Conservation (phyloP, 2,797 vertebrate species). For the Thalassophryne amazonica region DNA sequence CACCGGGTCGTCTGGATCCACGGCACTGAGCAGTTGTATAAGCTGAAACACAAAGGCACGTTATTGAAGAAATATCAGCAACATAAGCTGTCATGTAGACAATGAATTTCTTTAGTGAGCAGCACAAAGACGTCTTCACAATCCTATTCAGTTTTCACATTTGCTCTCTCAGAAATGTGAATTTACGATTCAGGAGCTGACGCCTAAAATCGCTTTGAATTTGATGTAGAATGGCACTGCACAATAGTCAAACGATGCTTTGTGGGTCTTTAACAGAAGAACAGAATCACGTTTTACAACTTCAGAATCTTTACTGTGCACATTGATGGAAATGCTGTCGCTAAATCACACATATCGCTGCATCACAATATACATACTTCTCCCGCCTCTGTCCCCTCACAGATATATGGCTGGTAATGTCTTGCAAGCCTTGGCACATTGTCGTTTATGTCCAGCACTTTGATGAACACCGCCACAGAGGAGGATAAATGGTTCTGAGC, state of each 20-base stretch:
- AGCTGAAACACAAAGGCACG: constrained; percentile 68
- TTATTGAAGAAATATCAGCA: background rate
- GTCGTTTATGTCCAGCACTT: constrained; percentile 92
- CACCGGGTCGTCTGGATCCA: constrained; percentile 84
- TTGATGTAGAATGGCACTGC: background rate
- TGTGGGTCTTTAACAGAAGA: background rate
- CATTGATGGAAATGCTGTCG: constrained; percentile 4
- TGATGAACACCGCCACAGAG: constrained; percentile 82
- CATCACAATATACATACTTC: constrained; percentile 77
- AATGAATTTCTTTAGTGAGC: background rate
- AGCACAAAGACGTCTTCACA: background rate
- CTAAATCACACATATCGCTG: constrained; percentile 38
- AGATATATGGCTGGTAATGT: constrained; percentile 89
- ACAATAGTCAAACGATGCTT: background rate
- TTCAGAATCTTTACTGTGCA: background rate
- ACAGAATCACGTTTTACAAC: background rate
- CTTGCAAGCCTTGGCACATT: constrained; percentile 86
- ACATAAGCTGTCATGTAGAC: background rate
- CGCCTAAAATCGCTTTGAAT: background rate
- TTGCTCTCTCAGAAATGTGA: background rate
- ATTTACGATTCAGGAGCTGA: background rate
- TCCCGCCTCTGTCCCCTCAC: constrained; percentile 86
- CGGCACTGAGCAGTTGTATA: constrained; percentile 86
- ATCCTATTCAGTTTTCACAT: background rate
- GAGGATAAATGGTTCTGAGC: constrained; percentile 83